Percentiles rank a stretch among this genome's conserved stretches.
Evolutionary conservation across 2,797 vertebrate genomes (phyloP).

Genomic region (Phrynocephalus forsythii): DNA sequence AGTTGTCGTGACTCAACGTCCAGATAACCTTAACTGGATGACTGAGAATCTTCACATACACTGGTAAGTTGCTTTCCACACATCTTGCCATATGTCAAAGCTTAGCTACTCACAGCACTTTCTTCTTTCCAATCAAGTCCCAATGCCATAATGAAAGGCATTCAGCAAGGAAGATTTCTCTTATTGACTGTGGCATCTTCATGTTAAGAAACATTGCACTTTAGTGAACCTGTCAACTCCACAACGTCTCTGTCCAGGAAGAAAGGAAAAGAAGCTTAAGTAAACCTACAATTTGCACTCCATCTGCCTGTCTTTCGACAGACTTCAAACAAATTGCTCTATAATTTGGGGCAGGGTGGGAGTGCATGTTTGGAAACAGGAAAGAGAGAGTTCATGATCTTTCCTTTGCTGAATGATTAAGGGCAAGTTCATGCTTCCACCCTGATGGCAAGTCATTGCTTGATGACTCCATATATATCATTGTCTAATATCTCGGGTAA

Average conservation of each 20-base stretch:
- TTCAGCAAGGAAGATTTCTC: neutral
- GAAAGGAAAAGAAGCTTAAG: neutral
- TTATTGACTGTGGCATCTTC: neutral
- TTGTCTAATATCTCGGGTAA: neutral
- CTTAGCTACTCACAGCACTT: too few species aligned
- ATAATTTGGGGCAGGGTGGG: neutral
- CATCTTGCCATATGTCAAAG: too few species aligned
- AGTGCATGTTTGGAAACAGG: neutral
- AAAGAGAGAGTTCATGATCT: neutral
- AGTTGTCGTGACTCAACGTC: too few species aligned
- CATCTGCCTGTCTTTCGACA: neutral
- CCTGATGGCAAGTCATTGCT: neutral
- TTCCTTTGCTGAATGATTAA: neutral
- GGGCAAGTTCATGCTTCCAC: slow-evolving; percentile 14
- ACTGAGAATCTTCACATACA: too few species aligned
- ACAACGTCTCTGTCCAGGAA: neutral
- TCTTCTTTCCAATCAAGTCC: too few species aligned
- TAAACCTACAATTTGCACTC: neutral
- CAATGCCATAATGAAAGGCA: neutral
- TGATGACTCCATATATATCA: slow-evolving; percentile 1
- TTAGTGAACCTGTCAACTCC: neutral
- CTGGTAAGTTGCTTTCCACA: neutral
- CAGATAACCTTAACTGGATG: too few species aligned
- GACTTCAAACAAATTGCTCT: neutral
- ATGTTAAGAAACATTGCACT: neutral